Percentiles rank a stretch among this genome's conserved stretches.
Evolutionary conservation across 2,113 vertebrate species (phyloP).

Genomic region (Colius striatus): DNA sequence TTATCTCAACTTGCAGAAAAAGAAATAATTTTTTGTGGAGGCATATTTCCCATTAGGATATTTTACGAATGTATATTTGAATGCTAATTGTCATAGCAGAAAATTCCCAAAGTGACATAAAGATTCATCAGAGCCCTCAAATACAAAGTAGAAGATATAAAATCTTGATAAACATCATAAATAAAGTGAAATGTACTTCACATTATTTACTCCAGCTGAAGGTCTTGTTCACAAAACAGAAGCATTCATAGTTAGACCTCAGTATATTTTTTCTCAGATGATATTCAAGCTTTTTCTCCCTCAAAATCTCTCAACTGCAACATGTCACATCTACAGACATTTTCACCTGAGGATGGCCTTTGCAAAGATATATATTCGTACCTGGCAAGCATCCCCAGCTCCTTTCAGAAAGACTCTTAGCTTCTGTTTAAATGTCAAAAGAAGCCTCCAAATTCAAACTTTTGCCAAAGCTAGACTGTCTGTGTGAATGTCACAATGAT

Average conservation of each 20-base stretch:
- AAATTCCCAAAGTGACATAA: neutral
- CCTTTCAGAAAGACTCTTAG: slow-evolving; percentile 61
- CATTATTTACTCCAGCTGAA: neutral
- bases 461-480: slow-evolving; percentile 53
- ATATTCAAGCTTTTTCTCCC: neutral
- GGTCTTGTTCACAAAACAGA: neutral
- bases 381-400: slow-evolving; percentile 30
- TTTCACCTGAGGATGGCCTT: slow-evolving; percentile 57
- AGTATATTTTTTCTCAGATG: neutral
- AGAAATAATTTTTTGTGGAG: no score
- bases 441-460: slow-evolving; percentile 54
- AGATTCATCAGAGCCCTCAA: neutral
- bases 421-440: slow-evolving; percentile 73
- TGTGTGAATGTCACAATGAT: slow-evolving; percentile 70
- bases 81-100: neutral
- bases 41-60: neutral
- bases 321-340: neutral
- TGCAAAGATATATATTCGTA: slow-evolving; percentile 29
- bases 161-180: neutral
- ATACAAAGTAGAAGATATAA: neutral
- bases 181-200: neutral
- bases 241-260: neutral
- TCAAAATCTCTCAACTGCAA: neutral
- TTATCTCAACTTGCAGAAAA: neutral
- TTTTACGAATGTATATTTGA: neutral